These are phyloP conservation scores for Drosophila rufa DNA, from an alignment of 1,140 invertebrate species.

Conservation along the genomic window DNA sequence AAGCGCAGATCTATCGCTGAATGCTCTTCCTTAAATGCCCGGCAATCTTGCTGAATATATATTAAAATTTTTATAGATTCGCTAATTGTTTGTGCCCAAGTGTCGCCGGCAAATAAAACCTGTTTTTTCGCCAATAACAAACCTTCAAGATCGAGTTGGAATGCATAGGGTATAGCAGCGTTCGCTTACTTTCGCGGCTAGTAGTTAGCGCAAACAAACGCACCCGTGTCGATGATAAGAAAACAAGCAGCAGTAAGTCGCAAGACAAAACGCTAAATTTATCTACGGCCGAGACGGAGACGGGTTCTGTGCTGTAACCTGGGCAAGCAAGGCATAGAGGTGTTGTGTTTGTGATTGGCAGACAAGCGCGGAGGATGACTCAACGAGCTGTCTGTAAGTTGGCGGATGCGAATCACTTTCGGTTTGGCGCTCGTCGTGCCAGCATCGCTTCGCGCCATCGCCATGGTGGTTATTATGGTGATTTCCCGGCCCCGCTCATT, in stretches of 20 bases:
- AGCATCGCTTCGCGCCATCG: slow-evolving; percentile 22
- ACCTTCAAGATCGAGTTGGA: neutral
- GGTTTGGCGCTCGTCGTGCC: slow-evolving; percentile 23
- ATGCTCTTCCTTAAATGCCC: slow-evolving; percentile 23
- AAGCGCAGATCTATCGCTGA: neutral
- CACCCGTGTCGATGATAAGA: slow-evolving; percentile 44
- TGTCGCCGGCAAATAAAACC: neutral
- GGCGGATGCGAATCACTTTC: slow-evolving; percentile 41
- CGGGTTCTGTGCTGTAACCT: slow-evolving; percentile 33
- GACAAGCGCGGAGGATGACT: slow-evolving; percentile 16
- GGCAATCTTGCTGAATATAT: neutral
- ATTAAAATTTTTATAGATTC: neutral
- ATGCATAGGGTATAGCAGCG: neutral
- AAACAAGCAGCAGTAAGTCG: slow-evolving; percentile 34
- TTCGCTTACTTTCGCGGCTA: neutral
- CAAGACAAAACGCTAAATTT: slow-evolving; percentile 32
- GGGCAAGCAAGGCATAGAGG: slow-evolving; percentile 4
- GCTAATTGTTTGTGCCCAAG: neutral
- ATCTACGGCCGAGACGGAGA: slow-evolving; percentile 12
- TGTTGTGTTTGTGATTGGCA: slow-evolving; percentile 19
- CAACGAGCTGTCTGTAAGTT: neutral
- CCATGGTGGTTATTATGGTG: slow-evolving; percentile 62
- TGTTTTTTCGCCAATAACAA: neutral
- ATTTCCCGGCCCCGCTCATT: neutral
- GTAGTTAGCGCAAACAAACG: slow-evolving; percentile 28